Base-by-base conservation (phyloP, 37 sponge, comb jelly and placozoan genomes). In the Theonella swinhoei region DNA sequence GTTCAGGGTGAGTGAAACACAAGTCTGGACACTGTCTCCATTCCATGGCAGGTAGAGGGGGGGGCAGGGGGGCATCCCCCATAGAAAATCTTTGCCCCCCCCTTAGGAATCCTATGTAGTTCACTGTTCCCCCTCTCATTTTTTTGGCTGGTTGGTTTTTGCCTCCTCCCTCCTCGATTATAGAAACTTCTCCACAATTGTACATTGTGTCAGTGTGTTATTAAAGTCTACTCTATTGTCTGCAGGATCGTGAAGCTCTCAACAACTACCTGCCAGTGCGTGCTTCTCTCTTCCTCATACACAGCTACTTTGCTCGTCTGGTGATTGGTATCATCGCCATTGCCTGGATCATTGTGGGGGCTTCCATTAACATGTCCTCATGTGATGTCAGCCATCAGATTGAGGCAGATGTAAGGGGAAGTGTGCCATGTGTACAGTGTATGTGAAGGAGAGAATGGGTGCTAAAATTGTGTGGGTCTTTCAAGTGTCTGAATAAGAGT, bases 341-440 rank as follows among this genome's bases (percentile, higher is more conserved):
- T 5, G 4, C 80, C 64, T 39, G 79, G 39, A 80, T 92, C n/a
- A 72, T 86, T 29, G 70, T 71, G 0, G 83, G 72, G 26, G 91
- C 96, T 29, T 43, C 86, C 17, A 75, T 95, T 59, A 89, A 86
- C 40, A 82, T 95, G 76, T 85, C 86, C 0, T 77, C 84, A 42
- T 75, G 78, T 70, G 43, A n/a, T 2, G 34, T 25, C 8, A 26
- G 28, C 54, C n/a, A n/a, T n/a, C n/a, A n/a, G n/a, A n/a, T n/a
- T n/a, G n/a, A n/a, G n/a, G n/a, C n/a, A n/a, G n/a, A n/a, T n/a
- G n/a, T n/a, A n/a, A n/a, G n/a, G n/a, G n/a, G n/a, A n/a, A n/a
- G n/a, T n/a, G n/a, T n/a, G n/a, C n/a, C n/a, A n/a, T n/a, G n/a
- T n/a, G n/a, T n/a, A n/a, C n/a, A n/a, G n/a, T n/a, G n/a, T n/a